Evolutionary conservation across 2,113 vertebrate genomes (phyloP).

Genomic region (Hyla sarda): DNA sequence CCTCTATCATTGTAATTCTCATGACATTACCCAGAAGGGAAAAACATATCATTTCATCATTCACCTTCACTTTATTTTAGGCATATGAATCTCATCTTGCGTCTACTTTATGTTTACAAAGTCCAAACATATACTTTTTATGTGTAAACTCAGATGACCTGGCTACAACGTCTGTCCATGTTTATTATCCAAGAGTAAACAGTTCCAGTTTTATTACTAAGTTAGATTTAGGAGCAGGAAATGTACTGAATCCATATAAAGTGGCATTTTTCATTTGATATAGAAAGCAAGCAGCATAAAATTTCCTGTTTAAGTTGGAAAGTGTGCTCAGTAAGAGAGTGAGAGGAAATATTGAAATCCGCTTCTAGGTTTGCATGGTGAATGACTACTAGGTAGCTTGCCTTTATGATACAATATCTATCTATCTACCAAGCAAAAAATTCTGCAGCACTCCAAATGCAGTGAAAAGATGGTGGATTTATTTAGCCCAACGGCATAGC

Average conservation of each 20-base stretch:
- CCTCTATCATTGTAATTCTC: background rate
- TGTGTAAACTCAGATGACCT: background rate
- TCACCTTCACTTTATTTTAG: background rate
- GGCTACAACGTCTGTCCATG: background rate
- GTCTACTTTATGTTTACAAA: background rate
- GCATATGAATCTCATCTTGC: background rate
- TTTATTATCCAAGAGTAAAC: conserved; percentile 5
- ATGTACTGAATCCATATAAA: conserved; percentile 15
- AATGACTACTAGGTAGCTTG: background rate
- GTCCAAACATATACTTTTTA: background rate
- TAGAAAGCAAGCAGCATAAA: background rate
- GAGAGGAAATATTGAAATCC: background rate
- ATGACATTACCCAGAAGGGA: background rate
- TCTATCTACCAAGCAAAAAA: no score
- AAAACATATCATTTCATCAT: background rate
- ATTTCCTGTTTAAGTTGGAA: conserved; percentile 21
- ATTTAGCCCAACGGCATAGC: no score
- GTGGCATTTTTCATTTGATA: background rate
- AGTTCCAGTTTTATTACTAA: conserved; percentile 1
- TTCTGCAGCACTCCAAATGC: no score
- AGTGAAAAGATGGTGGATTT: no score
- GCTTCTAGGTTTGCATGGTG: background rate
- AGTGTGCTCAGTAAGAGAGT: background rate
- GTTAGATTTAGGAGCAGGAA: background rate
- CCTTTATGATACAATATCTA: background rate